Conservation (phyloP, 2,888 invertebrate species). For the Halocaridina rubra region DNA sequence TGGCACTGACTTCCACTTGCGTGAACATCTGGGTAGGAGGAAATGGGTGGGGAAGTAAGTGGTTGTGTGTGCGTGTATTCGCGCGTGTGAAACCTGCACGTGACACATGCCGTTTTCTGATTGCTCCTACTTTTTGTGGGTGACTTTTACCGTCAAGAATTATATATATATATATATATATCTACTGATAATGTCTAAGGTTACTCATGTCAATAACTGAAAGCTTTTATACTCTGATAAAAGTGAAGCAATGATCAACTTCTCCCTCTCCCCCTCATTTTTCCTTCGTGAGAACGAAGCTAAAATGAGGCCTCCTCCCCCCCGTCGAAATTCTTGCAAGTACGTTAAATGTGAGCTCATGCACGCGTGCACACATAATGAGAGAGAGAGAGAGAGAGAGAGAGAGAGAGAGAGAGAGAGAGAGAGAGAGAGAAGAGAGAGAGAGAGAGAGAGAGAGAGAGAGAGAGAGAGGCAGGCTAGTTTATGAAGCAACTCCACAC, state of each 20-base stretch:
- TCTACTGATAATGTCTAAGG: too few relatives aligned
- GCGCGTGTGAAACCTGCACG: neutral
- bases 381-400: neutral
- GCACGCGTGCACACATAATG: too few relatives aligned
- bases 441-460: neutral
- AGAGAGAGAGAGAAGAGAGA: neutral
- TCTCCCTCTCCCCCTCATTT: too few relatives aligned
- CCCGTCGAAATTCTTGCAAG: too few relatives aligned
- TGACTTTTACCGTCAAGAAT: neutral
- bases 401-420: neutral
- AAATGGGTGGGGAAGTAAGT: neutral
- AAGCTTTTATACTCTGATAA: too few relatives aligned
- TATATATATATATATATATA: too few relatives aligned
- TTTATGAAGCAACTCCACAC: too few relatives aligned
- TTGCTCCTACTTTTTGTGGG: neutral
- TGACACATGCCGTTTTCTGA: neutral
- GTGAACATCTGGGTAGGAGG: neutral
- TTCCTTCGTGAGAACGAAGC: too few relatives aligned
- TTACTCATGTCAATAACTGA: too few relatives aligned
- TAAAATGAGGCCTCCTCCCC: too few relatives aligned
- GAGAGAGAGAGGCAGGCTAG: neutral
- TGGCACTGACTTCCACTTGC: constrained; percentile 30
- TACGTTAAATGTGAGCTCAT: too few relatives aligned
- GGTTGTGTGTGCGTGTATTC: neutral
- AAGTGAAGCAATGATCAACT: too few relatives aligned